Percentiles rank a stretch among this genome's conserved stretches.
Conservation (phyloP, 1,140 invertebrate genomes). For the Nymphalis io region DNA sequence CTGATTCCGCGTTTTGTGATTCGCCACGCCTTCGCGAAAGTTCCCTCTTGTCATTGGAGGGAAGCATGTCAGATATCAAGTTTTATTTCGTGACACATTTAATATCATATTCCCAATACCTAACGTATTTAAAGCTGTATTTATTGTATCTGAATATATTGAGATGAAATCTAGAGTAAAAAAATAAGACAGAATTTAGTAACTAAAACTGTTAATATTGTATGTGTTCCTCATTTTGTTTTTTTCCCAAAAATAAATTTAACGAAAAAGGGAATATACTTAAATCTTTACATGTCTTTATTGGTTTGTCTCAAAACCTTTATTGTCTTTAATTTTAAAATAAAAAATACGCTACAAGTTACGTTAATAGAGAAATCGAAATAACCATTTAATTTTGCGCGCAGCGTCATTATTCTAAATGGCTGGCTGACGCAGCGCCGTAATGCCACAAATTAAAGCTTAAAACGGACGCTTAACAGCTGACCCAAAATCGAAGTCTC, state of each 20-base stretch:
- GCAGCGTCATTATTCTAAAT: conserved; percentile 74
- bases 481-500: conserved; percentile 76
- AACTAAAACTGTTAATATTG: no score
- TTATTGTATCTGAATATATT: no score
- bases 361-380: conserved; percentile 47
- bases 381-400: conserved; percentile 59
- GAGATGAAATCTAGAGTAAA: no score
- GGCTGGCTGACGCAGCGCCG: conserved; percentile 63
- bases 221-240: no score
- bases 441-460: conserved; percentile 80
- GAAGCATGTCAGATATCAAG: conserved; percentile 19
- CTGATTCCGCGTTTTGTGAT: conserved; percentile 61
- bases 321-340: background rate
- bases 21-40: conserved; percentile 59
- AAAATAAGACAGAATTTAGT: no score
- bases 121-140: no score
- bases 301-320: background rate
- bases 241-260: no score
- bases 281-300: no score
- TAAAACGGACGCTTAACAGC: conserved; percentile 79
- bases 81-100: conserved; percentile 3
- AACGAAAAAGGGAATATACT: no score
- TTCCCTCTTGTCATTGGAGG: conserved; percentile 40
- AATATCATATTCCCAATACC: background rate
- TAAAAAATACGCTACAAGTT: conserved; percentile 2